Conservation (phyloP, 2,113 vertebrate genomes). For the Anolis sagrei region DNA sequence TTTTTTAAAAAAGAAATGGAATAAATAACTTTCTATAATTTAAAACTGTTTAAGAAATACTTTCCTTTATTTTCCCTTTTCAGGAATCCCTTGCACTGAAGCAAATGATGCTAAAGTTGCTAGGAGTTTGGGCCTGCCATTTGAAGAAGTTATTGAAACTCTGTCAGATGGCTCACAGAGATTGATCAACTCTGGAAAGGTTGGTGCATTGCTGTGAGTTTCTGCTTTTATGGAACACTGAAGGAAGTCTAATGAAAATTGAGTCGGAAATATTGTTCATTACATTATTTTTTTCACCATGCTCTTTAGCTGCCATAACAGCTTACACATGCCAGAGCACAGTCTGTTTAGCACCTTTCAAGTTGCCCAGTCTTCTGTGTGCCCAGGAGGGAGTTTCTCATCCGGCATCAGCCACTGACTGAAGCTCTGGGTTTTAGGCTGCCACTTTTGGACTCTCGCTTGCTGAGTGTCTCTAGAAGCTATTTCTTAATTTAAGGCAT, state of each 20-base stretch:
- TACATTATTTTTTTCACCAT: background rate
- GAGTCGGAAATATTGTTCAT: background rate
- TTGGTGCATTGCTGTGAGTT: constrained; percentile 61
- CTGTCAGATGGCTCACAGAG: constrained; percentile 80
- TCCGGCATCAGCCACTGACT: too few species aligned
- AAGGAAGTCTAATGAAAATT: too few species aligned
- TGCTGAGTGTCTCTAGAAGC: too few species aligned
- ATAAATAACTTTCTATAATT: background rate
- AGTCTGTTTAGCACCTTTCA: too few species aligned
- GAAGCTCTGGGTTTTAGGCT: too few species aligned
- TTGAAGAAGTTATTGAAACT: constrained; percentile 80
- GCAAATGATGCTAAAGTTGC: constrained; percentile 83
- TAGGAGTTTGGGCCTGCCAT: constrained; percentile 79
- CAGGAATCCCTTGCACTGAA: constrained; percentile 88
- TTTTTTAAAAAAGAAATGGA: background rate
- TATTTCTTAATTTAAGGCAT: too few species aligned
- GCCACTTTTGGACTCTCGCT: too few species aligned
- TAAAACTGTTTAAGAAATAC: background rate
- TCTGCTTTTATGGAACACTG: constrained; percentile 20
- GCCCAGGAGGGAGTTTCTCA: too few species aligned
- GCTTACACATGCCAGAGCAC: too few species aligned
- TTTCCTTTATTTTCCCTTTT: background rate
- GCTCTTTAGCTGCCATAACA: background rate
- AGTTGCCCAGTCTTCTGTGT: too few species aligned
- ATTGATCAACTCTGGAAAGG: constrained; percentile 87